Percentiles rank a stretch among this genome's conserved stretches.
Evolutionary conservation across 2,113 vertebrate species (phyloP).

Genomic region (Crypturellus undulatus): DNA sequence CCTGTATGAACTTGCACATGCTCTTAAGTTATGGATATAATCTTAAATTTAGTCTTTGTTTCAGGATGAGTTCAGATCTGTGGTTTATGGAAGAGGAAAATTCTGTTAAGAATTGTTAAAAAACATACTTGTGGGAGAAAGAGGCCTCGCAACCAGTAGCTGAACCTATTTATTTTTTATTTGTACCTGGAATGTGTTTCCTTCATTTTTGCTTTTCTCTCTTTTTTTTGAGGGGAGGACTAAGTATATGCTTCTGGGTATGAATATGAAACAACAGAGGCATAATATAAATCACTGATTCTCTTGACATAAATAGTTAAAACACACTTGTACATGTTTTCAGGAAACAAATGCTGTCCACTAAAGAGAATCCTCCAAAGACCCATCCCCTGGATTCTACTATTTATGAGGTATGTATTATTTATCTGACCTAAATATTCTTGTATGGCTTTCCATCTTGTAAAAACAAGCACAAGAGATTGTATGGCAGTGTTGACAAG

Average conservation of each 20-base stretch:
- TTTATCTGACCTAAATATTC: constrained; percentile 60
- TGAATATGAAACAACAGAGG: neutral
- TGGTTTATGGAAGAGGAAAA: neutral
- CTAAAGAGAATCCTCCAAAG: neutral
- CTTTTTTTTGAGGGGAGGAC: neutral
- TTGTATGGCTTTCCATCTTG: neutral
- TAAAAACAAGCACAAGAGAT: neutral
- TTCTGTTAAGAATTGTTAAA: neutral
- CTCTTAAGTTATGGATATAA: neutral
- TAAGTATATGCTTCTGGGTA: neutral
- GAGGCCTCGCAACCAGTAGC: neutral
- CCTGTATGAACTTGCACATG: neutral
- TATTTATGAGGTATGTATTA: constrained; percentile 32
- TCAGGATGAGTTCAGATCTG: neutral
- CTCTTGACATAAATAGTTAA: neutral
- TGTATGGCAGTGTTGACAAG: neutral
- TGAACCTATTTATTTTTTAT: neutral
- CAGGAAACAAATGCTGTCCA: neutral
- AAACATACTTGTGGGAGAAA: neutral
- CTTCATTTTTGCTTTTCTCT: neutral
- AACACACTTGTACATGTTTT: neutral
- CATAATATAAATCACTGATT: neutral
- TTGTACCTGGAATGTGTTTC: neutral
- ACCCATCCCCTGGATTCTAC: neutral
- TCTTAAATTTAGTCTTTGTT: neutral